These are phyloP conservation scores for Brevimyrus niger DNA, from an alignment of 2,113 vertebrate genomes.

Conservation along the genomic window DNA sequence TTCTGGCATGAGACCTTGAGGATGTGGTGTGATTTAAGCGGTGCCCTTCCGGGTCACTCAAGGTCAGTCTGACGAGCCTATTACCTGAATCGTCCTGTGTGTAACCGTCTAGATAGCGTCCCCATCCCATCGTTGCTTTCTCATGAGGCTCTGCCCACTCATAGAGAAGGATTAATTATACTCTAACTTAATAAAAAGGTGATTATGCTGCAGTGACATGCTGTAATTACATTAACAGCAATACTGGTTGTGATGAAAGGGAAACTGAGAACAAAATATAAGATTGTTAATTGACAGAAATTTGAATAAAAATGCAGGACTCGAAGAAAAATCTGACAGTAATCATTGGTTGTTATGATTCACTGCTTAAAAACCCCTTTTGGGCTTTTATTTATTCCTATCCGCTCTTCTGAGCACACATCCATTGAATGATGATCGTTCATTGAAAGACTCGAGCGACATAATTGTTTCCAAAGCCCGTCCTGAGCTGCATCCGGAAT, in stretches of 20 bases:
- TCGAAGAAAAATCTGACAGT: background rate
- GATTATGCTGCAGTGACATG: conserved; percentile 36
- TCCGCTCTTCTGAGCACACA: background rate
- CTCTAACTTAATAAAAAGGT: conserved; percentile 41
- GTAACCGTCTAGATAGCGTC: conserved; percentile 31
- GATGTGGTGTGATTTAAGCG: background rate
- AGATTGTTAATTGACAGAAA: background rate
- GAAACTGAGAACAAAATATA: conserved; percentile 31
- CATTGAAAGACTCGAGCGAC: background rate
- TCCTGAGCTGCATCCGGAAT: background rate
- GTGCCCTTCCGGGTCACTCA: background rate
- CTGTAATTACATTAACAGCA: conserved; percentile 41
- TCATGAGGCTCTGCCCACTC: conserved; percentile 36
- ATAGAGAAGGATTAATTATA: conserved; percentile 28
- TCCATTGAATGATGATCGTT: background rate
- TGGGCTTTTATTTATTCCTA: too few relatives aligned
- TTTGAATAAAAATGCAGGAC: background rate
- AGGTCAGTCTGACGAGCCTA: background rate
- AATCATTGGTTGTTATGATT: background rate
- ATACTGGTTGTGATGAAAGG: conserved; percentile 20
- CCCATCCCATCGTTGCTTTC: conserved; percentile 31
- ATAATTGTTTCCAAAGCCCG: background rate
- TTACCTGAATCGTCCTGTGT: conserved; percentile 22
- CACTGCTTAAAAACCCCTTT: background rate
- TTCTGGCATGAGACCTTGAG: background rate